Evolutionary conservation across 23 tunicate genomes (phyloP), one percentile per base, ranked within the genome.

Genomic region (Trididemnum clinides): DNA sequence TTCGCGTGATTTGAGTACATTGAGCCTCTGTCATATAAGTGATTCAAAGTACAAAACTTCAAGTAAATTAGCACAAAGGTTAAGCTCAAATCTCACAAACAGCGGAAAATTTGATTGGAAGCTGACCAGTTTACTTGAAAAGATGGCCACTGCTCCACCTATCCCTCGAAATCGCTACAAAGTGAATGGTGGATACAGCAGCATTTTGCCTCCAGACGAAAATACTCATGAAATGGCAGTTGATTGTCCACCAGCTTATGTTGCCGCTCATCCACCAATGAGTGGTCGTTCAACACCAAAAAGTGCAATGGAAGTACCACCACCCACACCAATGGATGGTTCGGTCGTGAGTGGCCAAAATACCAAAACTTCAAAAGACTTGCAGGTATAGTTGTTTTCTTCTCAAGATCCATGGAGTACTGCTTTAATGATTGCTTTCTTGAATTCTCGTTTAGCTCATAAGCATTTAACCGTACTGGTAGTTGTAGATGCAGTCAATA

Each of bases 161-260:
- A 77, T 81, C 7, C 54, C 78, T 5, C 85, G 50, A 50, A 39
- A 84, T 30, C 66, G 77, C 7, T 79, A 85, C 34, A 80, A 90
- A 30, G 37, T 84, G 37, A 94, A 94, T 77, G 92, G 92, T 0
- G 86, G 84, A 44, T 33, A 51, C 1, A 84, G 88, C 30, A 78
- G 83, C 23, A 88, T 89, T 26, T 59, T 89, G 12, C 94, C 94
- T 34, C 94, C 94, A 4, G 98, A 94, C 50, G 98, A 94, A 66
- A 49, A 62, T 27, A 92, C 93, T 12, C 57, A 80, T 27, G 98
- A 94, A 82, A 94, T 94, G 98, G 98, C 94, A 18, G 98, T 94
- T 1, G 94, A 94, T 39, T 94, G 90, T 81, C 98, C 98, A 20
- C 81, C 91, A 19, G 64, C 88, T 12, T 84, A 83, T 80, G 90